A percentile compares a stretch with the other conserved stretches of the same genome.
Evolutionary conservation across 2,888 invertebrate species (phyloP).

Genomic region (Harpagoxenus sublaevis): DNA sequence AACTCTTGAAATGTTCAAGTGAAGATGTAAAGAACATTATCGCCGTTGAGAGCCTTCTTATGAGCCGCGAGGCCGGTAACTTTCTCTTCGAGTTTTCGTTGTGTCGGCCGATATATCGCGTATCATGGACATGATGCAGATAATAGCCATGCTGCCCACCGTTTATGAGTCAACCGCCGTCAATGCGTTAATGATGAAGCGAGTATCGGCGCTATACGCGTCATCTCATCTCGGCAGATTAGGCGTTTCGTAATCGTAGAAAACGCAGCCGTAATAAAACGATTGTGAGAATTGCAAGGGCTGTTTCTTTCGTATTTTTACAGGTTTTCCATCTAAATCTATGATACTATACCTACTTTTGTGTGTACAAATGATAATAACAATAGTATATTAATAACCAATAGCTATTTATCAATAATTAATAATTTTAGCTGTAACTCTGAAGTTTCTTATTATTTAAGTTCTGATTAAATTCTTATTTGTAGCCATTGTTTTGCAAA

Average conservation of each 20-base stretch:
- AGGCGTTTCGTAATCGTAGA: conserved; percentile 58
- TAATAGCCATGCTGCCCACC: conserved; percentile 74
- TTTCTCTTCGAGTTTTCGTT: conserved; percentile 83
- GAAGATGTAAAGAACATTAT: conserved; percentile 7
- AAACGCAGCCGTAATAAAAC: neutral
- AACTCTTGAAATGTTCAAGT: conserved; percentile 8
- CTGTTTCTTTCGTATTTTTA: neutral
- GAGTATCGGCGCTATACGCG: conserved; percentile 66
- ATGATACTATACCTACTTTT: neutral
- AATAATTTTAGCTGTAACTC: neutral
- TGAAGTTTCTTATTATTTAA: neutral
- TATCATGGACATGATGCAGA: conserved; percentile 65
- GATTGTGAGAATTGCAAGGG: conserved; percentile 1
- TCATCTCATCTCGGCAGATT: conserved; percentile 58
- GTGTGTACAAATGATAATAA: neutral
- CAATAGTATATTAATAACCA: neutral
- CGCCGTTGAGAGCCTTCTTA: conserved; percentile 77
- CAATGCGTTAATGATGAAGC: conserved; percentile 63
- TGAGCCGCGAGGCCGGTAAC: conserved; percentile 79
- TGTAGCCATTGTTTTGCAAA: neutral
- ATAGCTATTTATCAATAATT: neutral
- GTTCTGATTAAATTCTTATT: neutral
- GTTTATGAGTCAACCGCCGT: conserved; percentile 71
- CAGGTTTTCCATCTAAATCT: neutral
- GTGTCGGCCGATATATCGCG: conserved; percentile 74